Evolutionary conservation across 2,888 invertebrate genomes (phyloP), one percentile per base, ranked within the genome.

Genomic region (Drosophila dives): DNA sequence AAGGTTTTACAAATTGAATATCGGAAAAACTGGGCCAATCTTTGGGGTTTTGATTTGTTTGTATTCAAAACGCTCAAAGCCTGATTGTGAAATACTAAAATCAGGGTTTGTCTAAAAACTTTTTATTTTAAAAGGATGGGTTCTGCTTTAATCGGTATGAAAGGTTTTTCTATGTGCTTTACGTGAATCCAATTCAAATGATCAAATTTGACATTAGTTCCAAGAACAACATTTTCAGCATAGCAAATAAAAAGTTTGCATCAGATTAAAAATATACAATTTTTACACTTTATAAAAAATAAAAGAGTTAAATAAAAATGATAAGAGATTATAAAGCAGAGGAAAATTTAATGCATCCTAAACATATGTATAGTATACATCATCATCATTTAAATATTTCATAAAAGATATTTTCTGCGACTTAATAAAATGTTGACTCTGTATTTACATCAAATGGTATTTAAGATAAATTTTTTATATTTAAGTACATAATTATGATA

Each of bases 1-100:
- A 82, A 89, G 87, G 85, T 85, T 77, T 81, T 64, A 72, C 85
- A 87, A 89, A 87, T 87, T 89, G 80, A 84, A 75, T 66, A 75
- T 26, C 23, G 23, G 38, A 29, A 26, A 72, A 82, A 80, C 83
- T 84, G 83, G 86, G 89, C 77, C 88, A 55, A 72, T 50, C 65
- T 45, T 55, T 38, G 38, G 63, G 45, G 36, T 40, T 29, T 83
- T 55, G 58, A 61, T 77, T 85, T 61, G 51, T 71, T 76, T 50
- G 64, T 38, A n/a, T 26, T 64, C 29, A 40, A 50, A 33, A 40
- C 62, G 29, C 50, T 17, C n/a, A 58, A 51, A 49, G 56, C 33
- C 64, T 10, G 34, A 55, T 40, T 53, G 53, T 64, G 34, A 36
- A 72, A 42, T 32, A 55, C 58, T 67, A 59, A 42, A 49, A 23